Evolutionary conservation across 2,113 vertebrate species (phyloP).

Genomic region (Myrmophylax atrothorax): DNA sequence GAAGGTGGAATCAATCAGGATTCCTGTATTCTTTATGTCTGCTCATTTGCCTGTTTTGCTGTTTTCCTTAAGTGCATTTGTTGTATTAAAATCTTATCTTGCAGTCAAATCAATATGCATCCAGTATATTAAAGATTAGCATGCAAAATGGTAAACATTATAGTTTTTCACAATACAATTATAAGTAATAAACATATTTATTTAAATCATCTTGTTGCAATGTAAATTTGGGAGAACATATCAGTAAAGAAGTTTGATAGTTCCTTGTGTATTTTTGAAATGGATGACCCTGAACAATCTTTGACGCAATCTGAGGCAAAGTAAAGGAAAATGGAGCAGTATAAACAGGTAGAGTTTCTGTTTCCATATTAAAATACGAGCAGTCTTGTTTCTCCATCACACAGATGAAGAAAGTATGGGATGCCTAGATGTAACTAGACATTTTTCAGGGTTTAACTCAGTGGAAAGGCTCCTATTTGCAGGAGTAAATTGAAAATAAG

Average conservation of each 20-base stretch:
- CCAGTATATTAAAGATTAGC: neutral
- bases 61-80: neutral
- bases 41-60: neutral
- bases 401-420: neutral
- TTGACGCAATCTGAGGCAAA: neutral
- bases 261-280: neutral
- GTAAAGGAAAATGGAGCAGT: neutral
- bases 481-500: neutral
- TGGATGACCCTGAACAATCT: neutral
- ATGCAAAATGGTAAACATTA: neutral
- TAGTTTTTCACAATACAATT: neutral
- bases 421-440: neutral
- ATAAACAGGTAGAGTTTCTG: neutral
- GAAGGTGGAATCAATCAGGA: neutral
- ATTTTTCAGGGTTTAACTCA: neutral
- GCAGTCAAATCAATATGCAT: neutral
- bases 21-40: neutral
- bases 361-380: neutral
- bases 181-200: neutral
- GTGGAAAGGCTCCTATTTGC: neutral
- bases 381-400: neutral
- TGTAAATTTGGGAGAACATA: neutral
- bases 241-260: neutral
- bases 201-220: neutral
- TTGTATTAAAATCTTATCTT: neutral